Conservation (phyloP, 2,797 vertebrate species). For the Stomatorhinus walkeri region DNA sequence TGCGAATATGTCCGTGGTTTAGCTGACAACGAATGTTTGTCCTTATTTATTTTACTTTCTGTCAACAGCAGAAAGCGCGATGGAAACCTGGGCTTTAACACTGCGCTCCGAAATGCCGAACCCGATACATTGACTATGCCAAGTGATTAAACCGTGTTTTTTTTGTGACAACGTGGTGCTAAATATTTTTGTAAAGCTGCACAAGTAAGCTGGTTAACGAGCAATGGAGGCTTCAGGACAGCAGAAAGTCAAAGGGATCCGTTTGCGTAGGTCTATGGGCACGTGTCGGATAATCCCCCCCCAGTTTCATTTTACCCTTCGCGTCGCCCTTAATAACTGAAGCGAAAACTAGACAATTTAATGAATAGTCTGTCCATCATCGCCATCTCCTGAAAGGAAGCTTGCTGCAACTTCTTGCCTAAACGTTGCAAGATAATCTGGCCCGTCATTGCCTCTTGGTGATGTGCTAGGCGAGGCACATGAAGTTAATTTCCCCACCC, state of each 20-base stretch:
- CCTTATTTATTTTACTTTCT: background rate
- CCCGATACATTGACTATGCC: background rate
- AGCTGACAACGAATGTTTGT: background rate
- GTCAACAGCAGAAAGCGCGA: background rate
- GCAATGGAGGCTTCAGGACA: background rate
- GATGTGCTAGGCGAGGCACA: background rate
- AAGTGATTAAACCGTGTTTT: background rate
- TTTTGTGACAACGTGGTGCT: background rate
- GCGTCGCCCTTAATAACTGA: background rate
- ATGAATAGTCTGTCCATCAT: background rate
- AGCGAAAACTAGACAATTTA: background rate
- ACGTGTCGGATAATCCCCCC: background rate
- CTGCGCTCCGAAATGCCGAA: background rate
- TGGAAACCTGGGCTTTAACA: background rate
- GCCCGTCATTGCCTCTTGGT: background rate
- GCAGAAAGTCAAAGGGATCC: background rate
- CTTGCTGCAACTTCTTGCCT: slow-evolving; percentile 1
- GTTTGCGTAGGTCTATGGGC: background rate
- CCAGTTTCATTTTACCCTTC: background rate
- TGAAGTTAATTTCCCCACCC: background rate
- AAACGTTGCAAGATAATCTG: background rate
- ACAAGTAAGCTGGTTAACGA: background rate
- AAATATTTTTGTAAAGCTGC: background rate
- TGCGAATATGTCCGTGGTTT: background rate
- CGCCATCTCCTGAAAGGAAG: background rate